Conservation (phyloP, 2,888 invertebrate species). For the Drosophila siamana region DNA sequence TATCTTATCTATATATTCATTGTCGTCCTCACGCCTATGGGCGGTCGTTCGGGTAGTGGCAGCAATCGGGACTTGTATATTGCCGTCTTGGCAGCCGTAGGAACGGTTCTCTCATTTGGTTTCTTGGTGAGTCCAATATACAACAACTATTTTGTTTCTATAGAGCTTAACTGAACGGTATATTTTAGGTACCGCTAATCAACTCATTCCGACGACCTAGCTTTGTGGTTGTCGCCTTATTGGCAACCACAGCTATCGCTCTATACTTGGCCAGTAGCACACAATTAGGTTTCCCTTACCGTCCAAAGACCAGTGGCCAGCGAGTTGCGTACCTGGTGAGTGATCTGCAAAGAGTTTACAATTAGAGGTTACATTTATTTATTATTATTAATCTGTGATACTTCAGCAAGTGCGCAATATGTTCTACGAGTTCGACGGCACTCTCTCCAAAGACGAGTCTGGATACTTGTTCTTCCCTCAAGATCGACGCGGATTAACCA, state of each 20-base stretch:
- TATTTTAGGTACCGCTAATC: constrained; percentile 42
- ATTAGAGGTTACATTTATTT: background rate
- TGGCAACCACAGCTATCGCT: constrained; percentile 29
- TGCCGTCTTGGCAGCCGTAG: constrained; percentile 82
- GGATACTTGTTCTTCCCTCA: constrained; percentile 86
- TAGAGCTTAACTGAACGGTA: too few relatives aligned
- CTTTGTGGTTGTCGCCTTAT: constrained; percentile 28
- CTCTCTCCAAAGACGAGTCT: constrained; percentile 84
- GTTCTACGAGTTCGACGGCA: constrained; percentile 83
- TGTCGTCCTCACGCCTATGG: constrained; percentile 87
- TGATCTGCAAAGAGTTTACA: background rate
- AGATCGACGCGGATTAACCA: constrained; percentile 79
- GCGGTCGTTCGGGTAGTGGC: constrained; percentile 85
- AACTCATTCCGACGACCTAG: constrained; percentile 55
- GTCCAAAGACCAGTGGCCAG: constrained; percentile 85
- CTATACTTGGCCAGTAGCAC: constrained; percentile 81
- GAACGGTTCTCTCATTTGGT: constrained; percentile 79
- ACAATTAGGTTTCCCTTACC: constrained; percentile 87
- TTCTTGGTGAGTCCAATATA: constrained; percentile 78
- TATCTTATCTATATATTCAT: constrained; percentile 86
- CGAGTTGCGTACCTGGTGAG: constrained; percentile 86
- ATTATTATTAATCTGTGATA: background rate
- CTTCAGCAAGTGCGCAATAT: constrained; percentile 86
- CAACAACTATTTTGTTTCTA: too few relatives aligned
- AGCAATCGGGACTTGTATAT: constrained; percentile 87